Conservation (phyloP, 2,797 vertebrate genomes). For the Vipera latastei region DNA sequence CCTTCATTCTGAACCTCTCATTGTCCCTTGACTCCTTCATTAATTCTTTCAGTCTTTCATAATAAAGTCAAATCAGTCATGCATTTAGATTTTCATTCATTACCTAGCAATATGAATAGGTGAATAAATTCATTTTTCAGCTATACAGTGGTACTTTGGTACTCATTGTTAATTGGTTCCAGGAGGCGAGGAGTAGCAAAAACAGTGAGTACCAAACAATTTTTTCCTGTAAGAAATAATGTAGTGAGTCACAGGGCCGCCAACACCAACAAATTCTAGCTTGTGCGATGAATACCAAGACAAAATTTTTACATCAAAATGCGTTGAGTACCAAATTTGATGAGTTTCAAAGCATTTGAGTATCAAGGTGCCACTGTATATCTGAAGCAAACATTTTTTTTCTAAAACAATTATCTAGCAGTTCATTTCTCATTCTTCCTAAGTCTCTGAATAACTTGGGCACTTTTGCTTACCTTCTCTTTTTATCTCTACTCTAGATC, state of each 20-base stretch:
- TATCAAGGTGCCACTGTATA: background rate
- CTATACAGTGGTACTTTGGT: background rate
- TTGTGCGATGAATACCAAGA: background rate
- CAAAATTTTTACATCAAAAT: background rate
- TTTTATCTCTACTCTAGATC: background rate
- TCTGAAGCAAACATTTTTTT: background rate
- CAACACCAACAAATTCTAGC: background rate
- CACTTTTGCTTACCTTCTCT: background rate
- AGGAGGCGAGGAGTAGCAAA: background rate
- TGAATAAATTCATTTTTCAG: background rate
- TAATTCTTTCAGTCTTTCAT: background rate
- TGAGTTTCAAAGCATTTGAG: background rate
- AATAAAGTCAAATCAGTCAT: background rate
- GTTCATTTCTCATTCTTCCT: background rate
- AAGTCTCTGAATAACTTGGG: background rate
- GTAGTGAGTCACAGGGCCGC: background rate
- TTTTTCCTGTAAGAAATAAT: background rate
- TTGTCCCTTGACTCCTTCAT: background rate
- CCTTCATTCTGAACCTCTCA: background rate
- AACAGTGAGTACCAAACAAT: background rate
- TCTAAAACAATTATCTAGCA: background rate
- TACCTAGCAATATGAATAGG: background rate
- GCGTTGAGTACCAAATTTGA: background rate
- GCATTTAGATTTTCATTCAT: background rate
- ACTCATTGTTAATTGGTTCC: background rate